These are phyloP conservation scores for Venusia cambrica DNA, from an alignment of 2,888 invertebrate genomes.

Conservation along the genomic window DNA sequence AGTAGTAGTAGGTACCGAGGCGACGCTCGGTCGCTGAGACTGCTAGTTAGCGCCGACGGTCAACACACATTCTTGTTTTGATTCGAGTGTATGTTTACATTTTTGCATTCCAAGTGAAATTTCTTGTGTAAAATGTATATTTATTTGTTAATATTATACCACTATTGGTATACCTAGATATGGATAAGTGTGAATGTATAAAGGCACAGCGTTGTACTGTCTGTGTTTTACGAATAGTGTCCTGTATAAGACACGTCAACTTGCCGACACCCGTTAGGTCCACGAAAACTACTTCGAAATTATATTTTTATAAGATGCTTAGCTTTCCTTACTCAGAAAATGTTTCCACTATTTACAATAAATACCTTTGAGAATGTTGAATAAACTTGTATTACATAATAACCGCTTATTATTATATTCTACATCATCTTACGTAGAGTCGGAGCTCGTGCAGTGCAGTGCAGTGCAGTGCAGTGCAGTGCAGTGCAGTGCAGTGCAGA, in stretches of 20 bases:
- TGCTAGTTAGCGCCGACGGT: conserved; percentile 27
- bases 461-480: no score
- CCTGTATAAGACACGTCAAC: conserved; percentile 44
- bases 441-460: no score
- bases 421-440: no score
- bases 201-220: conserved; percentile 16
- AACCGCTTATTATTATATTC: conserved; percentile 31
- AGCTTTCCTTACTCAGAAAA: conserved; percentile 75
- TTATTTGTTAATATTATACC: conserved; percentile 10
- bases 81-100: conserved; percentile 19
- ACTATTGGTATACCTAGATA: conserved; percentile 5
- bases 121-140: conserved; percentile 16
- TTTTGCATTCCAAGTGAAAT: conserved; percentile 30
- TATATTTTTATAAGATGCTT: conserved; percentile 80
- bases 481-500: no score
- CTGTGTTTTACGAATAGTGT: conserved; percentile 27
- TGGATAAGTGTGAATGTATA: conserved; percentile 23
- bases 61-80: conserved; percentile 16
- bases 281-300: conserved; percentile 55
- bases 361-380: conserved; percentile 61
- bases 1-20: no score
- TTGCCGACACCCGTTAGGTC: conserved; percentile 63
- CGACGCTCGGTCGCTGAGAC: conserved; percentile 30
- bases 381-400: conserved; percentile 66
- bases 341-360: conserved; percentile 74